phyloP scores from a whole-genome alignment of 2,797 vertebrate species.

The Tapera naevia region DNA sequence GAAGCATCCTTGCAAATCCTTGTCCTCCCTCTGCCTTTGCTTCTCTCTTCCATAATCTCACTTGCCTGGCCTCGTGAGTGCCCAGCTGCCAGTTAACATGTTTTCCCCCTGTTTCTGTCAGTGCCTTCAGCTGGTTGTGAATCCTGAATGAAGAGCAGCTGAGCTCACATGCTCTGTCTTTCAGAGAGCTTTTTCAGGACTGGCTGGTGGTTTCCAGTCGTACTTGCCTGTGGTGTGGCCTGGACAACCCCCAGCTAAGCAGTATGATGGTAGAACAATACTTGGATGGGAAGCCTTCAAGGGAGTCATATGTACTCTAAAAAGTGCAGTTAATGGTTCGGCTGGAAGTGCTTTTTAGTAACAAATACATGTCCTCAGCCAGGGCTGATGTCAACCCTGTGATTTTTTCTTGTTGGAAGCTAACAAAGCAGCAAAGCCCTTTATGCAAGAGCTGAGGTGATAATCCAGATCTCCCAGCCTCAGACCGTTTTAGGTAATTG shows the following conservation, averaged over 20 bases:
- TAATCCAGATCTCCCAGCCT: conserved; percentile 11
- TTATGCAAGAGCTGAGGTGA: conserved; percentile 18
- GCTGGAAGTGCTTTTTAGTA: background rate
- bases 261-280: background rate
- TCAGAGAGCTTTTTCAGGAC: conserved; percentile 11
- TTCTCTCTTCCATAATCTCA: background rate
- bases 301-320: background rate
- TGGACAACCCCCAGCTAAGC: background rate
- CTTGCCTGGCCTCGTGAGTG: background rate
- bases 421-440: background rate
- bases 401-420: background rate
- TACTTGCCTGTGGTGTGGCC: background rate
- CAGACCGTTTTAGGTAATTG: background rate
- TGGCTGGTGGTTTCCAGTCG: background rate
- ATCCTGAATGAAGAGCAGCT: conserved; percentile 8
- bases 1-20: background rate
- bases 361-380: rapidly evolving
- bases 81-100: background rate
- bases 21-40: background rate
- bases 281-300: background rate
- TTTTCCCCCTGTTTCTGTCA: background rate
- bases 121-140: conserved; percentile 26
- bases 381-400: background rate
- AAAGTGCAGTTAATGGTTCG: background rate
- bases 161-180: background rate